A percentile compares a stretch with the other conserved stretches of the same genome.
Conservation (phyloP, 1,140 invertebrate genomes). For the Philaenus spumarius region DNA sequence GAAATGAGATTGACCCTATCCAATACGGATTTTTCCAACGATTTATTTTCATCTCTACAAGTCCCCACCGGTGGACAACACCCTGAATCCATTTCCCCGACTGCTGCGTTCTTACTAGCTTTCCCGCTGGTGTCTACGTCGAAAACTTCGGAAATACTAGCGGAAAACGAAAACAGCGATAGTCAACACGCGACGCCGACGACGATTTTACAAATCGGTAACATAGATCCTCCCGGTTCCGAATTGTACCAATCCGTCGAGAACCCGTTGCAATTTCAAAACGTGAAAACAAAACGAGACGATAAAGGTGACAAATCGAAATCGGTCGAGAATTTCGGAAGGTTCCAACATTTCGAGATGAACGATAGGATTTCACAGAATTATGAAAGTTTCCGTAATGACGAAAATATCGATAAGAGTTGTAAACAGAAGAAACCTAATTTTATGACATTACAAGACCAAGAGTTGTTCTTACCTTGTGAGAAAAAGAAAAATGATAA, state of each 20-base stretch:
- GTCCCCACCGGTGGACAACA: conserved; percentile 53
- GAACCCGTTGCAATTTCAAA: conserved; percentile 33
- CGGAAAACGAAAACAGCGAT: conserved; percentile 45
- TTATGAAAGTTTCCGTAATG: background rate
- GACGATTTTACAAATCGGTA: conserved; percentile 52
- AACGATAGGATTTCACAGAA: conserved; percentile 1
- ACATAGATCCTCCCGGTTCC: conserved; percentile 46
- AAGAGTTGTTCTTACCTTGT: conserved; percentile 25
- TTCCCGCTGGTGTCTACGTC: conserved; percentile 61
- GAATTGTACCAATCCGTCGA: conserved; percentile 28
- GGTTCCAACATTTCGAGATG: background rate
- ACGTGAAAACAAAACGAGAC: conserved; percentile 30
- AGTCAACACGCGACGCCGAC: conserved; percentile 49
- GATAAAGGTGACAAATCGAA: conserved; percentile 33
- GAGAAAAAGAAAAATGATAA: conserved; percentile 14
- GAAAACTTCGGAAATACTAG: conserved; percentile 49
- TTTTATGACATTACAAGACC: conserved; percentile 28
- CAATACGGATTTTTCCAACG: conserved; percentile 61
- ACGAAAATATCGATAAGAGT: conserved; percentile 20
- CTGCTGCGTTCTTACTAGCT: conserved; percentile 65
- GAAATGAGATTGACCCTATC: conserved; percentile 48
- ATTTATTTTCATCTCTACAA: conserved; percentile 61
- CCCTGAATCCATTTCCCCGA: conserved; percentile 63
- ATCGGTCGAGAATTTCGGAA: background rate
- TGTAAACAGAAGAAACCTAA: conserved; percentile 22